Evolutionary conservation across 2,888 invertebrate species (phyloP).

Genomic region (Sphinx pinastri): DNA sequence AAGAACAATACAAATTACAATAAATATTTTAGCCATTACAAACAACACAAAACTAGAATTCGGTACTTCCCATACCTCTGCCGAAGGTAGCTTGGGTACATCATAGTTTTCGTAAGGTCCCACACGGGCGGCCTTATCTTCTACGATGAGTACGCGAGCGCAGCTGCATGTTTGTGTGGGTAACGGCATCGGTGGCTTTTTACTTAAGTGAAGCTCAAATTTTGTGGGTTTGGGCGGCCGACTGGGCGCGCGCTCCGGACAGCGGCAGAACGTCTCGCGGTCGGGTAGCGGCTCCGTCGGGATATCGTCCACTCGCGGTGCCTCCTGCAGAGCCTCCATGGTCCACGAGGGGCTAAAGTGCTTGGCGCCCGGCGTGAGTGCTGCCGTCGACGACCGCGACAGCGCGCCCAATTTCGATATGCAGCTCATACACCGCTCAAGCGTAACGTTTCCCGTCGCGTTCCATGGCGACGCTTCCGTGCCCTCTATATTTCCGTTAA

Average conservation of each 20-base stretch:
- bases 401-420: conserved; percentile 90
- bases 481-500: conserved; percentile 55
- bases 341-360: conserved; percentile 84
- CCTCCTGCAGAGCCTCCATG: conserved; percentile 73
- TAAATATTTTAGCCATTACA: background rate
- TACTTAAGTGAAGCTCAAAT: conserved; percentile 53
- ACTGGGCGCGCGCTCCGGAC: conserved; percentile 75
- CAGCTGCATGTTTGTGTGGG: conserved; percentile 54
- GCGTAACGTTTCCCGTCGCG: conserved; percentile 70
- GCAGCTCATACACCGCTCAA: conserved; percentile 89
- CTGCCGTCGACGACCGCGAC: conserved; percentile 86
- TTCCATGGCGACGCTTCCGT: conserved; percentile 57
- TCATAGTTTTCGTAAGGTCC: conserved; percentile 91
- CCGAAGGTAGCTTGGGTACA: conserved; percentile 86
- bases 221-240: conserved; percentile 84
- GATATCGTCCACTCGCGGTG: conserved; percentile 36
- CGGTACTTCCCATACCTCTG: conserved; percentile 70
- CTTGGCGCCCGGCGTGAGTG: conserved; percentile 76
- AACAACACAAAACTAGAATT: background rate
- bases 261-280: conserved; percentile 48
- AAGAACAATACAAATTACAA: conserved; percentile 31
- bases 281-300: conserved; percentile 35
- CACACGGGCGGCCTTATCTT: conserved; percentile 56
- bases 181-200: conserved; percentile 65
- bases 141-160: conserved; percentile 45